Base-by-base conservation (phyloP, 2,113 vertebrate genomes). In the Pygathrix nemaeus region DNA sequence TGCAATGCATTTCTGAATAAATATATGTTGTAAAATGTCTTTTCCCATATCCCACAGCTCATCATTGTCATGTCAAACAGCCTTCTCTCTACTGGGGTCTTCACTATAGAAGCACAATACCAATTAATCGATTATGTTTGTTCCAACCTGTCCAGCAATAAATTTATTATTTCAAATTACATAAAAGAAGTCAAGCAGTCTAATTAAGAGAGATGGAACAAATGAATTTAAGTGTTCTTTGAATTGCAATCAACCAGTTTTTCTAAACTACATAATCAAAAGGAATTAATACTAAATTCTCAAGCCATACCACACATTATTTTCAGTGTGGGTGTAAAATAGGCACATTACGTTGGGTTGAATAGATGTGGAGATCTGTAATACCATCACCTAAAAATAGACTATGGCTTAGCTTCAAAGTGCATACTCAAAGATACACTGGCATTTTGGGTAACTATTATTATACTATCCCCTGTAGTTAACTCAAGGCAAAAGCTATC, bases 331-430 rank as follows among this genome's bases (percentile, higher is more conserved):
- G 59, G 25, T 8, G 0, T 80, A 45, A 40, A 94, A 43, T 40
- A 90, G 89, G 90, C 80, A 66, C 27, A 88, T 83, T 96, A 87
- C 80, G 64, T 27, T 40, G 20, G 57, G 14, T 3, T 61, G 82
- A 97, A 97, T 73, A 59, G 59, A 92, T 85, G 23, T 87, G 66
- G 35, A 90, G 12, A 73, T 94, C 38, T 6, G 0, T 90, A 89
- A 89, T 64, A 48, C 23, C 48, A 52, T 88, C 57, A 32, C 59
- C 66, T 96, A 97, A 98, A 98, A 95, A 97, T 95, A 97, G 87
- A 95, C 35, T 12, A 8, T 95, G 72, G 43, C 50, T 96, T 85
- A 86, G 70, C 55, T 86, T 96, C 95, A 93, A 95, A 97, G 79
- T 96, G 80, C 59, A 79, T 84, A 95, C 21, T 73, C 75, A 93